Evolutionary conservation across 2,888 invertebrate genomes (phyloP), one percentile per base, ranked within the genome.

Genomic region (Oegoconia quadripuncta): DNA sequence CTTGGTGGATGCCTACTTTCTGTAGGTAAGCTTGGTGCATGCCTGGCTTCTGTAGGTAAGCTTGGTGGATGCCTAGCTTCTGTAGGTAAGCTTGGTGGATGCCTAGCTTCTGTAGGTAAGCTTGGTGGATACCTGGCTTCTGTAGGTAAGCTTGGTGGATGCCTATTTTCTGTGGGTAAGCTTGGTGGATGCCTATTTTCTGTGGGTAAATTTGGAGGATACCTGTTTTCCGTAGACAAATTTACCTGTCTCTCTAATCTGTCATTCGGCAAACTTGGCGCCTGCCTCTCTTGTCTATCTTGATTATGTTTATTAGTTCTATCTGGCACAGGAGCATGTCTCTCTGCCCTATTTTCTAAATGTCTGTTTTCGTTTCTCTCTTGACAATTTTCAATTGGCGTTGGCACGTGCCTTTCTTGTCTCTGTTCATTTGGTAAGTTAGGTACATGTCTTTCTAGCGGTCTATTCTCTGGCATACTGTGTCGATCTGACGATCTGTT

Each of bases 41-140:
- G 46, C 17, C 51, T 34, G n/a, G 2, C n/a, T 18, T 42, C 38
- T n/a, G 18, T n/a, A 7, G 36, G 26, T 12, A 26, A n/a, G 16
- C n/a, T 1, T 33, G 27, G 26, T 34, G 16, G n/a, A 13, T 32
- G 18, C 14, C 39, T 18, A 15, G 12, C 30, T n/a, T 52, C 35
- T 33, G 39, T 42, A 16, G 52, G 39, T 18, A 50, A 42, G 6
- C 37, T 39, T 2, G 55, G 53, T 3, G 48, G 39, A 4, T 55
- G 59, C 11, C 64, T 48, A 13, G 62, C 59, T 37, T 48, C 22
- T 3, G 17, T 40, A 15, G n/a, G n/a, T n/a, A n/a, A n/a, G n/a
- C n/a, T n/a, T n/a, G 34, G 41, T 39, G 26, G 29, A 25, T 34
- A 12, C 13, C 17, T 31, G n/a, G 27, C 22, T n/a, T 47, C 39